Evolutionary conservation across 2,797 vertebrate species (phyloP), one percentile per base, ranked within the genome.

Genomic region (Alauda arvensis): DNA sequence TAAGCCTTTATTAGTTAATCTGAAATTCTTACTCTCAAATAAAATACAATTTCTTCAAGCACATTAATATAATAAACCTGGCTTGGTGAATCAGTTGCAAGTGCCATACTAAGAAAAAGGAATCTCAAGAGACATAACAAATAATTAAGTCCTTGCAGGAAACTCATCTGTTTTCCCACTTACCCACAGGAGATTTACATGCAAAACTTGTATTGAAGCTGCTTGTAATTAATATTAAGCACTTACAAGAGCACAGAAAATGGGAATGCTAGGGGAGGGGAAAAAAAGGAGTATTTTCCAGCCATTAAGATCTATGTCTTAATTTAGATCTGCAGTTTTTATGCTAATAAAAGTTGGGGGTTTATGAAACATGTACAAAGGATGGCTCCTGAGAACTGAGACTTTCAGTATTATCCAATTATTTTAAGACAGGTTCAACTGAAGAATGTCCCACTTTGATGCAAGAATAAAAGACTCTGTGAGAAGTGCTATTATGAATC

Each of bases 241-340:
- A 29, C 42, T 62, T 77, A 57, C 1, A 89, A 70, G 18, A 82
- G 67, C 26, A 66, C 3, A 52, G 37, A 87, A 77, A 87, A 57
- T 0, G 33, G 17, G 29, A 83, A 51, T 31, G 11, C 25, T 56
- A 4, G 25, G 4, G 6, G 12, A 4, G 12, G 4, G 1, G 3
- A 14, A 18, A 51, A 34, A 52, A 29, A 5, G 0, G 11, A 63
- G 18, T 5, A 15, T 66, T 76, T 82, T 55, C 37, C 48, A 69
- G 43, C 18, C 37, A 34, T 74, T 56, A 51, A 89, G 43, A 56
- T 34, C 24, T 40, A 33, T 28, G 28, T n/a, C 7, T 84, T 51
- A 28, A 62, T 66, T 76, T 70, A 18, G n/a, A 83, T 46, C 31
- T 82, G 57, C 24, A 67, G 29, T 62, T 83, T 84, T 65, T 51